phyloP scores from a whole-genome alignment of 2,797 vertebrate genomes.

The Nannoperca australis region DNA sequence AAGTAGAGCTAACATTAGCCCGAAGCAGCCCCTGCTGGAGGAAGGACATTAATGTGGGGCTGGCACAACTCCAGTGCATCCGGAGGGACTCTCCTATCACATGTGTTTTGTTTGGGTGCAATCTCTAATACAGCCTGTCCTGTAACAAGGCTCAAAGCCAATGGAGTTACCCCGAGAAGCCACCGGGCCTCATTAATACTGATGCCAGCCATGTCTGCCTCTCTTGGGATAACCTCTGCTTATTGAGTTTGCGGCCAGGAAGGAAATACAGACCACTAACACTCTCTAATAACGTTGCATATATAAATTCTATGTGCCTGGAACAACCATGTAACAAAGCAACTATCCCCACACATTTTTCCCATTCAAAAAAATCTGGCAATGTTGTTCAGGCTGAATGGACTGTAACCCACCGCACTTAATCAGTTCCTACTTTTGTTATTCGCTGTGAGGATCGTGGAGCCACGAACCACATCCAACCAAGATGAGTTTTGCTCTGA shows the following conservation, averaged over 20 bases:
- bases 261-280: constrained; percentile 51
- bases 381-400: constrained; percentile 46
- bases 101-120: constrained; percentile 84
- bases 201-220: constrained; percentile 49
- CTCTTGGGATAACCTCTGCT: constrained; percentile 62
- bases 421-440: constrained; percentile 52
- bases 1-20: constrained; percentile 84
- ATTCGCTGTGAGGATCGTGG: constrained; percentile 18
- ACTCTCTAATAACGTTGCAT: constrained; percentile 41
- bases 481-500: constrained; percentile 20
- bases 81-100: constrained; percentile 70
- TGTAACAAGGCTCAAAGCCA: constrained; percentile 68
- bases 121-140: constrained; percentile 61
- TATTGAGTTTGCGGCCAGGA: constrained; percentile 36
- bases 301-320: constrained; percentile 26
- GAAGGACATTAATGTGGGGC: constrained; percentile 68
- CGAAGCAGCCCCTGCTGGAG: constrained; percentile 62
- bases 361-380: neutral
- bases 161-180: constrained; percentile 47
- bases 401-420: constrained; percentile 39
- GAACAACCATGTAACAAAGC: constrained; percentile 26
- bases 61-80: constrained; percentile 73
- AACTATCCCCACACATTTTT: constrained; percentile 5
- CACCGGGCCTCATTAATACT: constrained; percentile 72
- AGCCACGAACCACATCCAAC: constrained; percentile 7